Conservation (phyloP, 2,888 invertebrate species). For the Heliconius cydno region DNA sequence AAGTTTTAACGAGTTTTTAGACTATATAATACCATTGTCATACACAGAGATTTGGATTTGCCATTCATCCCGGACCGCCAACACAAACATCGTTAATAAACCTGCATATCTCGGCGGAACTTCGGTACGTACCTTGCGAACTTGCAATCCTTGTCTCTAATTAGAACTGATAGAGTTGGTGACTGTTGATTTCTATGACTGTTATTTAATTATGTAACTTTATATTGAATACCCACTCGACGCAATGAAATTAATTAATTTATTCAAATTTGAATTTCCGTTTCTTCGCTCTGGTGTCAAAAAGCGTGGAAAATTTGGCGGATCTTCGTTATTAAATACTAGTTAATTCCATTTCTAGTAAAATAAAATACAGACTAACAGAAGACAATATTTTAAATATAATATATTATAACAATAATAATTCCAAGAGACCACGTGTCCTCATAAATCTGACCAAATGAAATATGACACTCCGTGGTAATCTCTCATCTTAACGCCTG, state of each 20-base stretch:
- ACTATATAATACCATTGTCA: conserved; percentile 25
- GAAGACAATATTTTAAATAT: neutral
- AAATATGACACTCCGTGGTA: conserved; percentile 61
- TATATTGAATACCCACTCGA: too few relatives aligned
- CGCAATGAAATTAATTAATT: too few relatives aligned
- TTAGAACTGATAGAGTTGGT: conserved; percentile 19
- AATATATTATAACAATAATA: conserved; percentile 35
- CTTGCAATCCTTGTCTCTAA: conserved; percentile 28
- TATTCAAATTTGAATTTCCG: too few relatives aligned
- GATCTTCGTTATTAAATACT: too few relatives aligned
- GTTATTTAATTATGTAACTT: neutral
- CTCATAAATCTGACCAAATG: conserved; percentile 63
- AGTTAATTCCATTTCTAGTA: too few relatives aligned
- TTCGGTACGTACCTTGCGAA: conserved; percentile 16
- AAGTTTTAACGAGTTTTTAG: conserved; percentile 22
- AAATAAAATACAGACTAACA: too few relatives aligned
- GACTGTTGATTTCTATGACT: neutral
- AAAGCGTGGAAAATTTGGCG: too few relatives aligned
- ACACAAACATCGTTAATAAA: conserved; percentile 27
- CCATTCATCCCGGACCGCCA: conserved; percentile 22
- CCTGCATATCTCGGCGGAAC: conserved; percentile 25
- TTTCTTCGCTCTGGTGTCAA: too few relatives aligned
- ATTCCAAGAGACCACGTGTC: conserved; percentile 34
- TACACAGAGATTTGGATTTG: conserved; percentile 11
- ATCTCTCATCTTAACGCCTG: conserved; percentile 71